These are phyloP conservation scores for Propithecus deckenii DNA, from an alignment of 2,797 vertebrate species.

Conservation along the genomic window DNA sequence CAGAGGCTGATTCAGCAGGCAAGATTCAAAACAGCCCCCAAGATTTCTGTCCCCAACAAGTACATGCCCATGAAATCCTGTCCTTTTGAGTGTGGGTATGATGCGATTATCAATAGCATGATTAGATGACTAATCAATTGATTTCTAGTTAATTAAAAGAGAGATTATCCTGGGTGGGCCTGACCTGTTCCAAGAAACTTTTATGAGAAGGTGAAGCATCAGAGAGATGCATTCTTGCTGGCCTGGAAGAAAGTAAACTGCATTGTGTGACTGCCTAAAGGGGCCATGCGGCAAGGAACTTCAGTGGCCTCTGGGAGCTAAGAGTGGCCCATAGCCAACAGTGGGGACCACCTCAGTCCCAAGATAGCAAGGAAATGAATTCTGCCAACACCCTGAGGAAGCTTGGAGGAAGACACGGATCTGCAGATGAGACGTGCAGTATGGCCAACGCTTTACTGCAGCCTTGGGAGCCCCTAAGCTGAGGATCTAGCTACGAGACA, in stretches of 20 bases:
- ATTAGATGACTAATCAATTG: not conserved
- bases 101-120: not conserved
- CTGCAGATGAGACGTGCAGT: not conserved
- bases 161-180: not conserved
- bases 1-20: not conserved
- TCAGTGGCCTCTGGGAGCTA: not conserved
- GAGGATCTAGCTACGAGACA: not conserved
- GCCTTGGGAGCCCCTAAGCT: not conserved
- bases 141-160: not conserved
- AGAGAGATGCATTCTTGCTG: not conserved
- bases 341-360: not conserved
- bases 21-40: not conserved
- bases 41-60: not conserved
- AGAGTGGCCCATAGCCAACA: no score
- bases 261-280: not conserved
- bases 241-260: not conserved
- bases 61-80: not conserved
- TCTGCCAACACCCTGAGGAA: not conserved
- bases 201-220: not conserved
- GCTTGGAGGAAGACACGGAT: not conserved
- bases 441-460: not conserved
- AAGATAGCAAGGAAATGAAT: not conserved
- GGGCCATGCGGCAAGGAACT: not conserved
- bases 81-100: not conserved
- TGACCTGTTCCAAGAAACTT: not conserved